Percentiles rank a stretch among this genome's conserved stretches.
phyloP scores from a whole-genome alignment of 1,140 invertebrate species.

The Marisa cornuarietis region DNA sequence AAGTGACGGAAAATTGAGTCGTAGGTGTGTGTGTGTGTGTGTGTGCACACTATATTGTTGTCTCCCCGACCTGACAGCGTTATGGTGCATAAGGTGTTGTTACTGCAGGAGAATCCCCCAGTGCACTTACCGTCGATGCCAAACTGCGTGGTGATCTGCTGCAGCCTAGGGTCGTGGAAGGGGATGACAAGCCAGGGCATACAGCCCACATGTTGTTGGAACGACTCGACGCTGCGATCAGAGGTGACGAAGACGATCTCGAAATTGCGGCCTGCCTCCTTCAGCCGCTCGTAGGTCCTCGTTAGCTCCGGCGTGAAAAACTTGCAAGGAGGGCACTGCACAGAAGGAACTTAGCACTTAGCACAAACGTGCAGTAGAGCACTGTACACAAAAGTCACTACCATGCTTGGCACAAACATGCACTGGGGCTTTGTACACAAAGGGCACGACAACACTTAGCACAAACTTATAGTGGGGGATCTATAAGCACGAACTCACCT shows the following conservation, averaged over 20 bases:
- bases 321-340: constrained; percentile 83
- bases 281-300: constrained; percentile 76
- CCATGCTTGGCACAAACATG: too few species aligned
- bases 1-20: too few species aligned
- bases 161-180: constrained; percentile 72
- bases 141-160: constrained; percentile 74
- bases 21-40: too few species aligned
- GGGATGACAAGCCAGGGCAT: constrained; percentile 81
- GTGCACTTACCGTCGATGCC: constrained; percentile 71
- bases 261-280: constrained; percentile 76
- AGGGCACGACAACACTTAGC: too few species aligned
- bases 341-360: neutral
- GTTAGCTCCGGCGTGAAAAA: constrained; percentile 81
- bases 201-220: constrained; percentile 72
- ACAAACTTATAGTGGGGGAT: too few species aligned
- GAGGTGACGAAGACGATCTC: constrained; percentile 85
- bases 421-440: too few species aligned
- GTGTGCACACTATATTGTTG: too few species aligned
- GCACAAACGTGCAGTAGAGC: too few species aligned
- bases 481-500: too few species aligned
- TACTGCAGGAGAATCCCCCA: neutral
- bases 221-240: constrained; percentile 79
- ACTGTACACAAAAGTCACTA: too few species aligned
- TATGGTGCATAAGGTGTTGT: too few species aligned
- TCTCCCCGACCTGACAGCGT: too few species aligned